Evolutionary conservation across 2,797 vertebrate species (phyloP).

Genomic region (Syncerus caffer): DNA sequence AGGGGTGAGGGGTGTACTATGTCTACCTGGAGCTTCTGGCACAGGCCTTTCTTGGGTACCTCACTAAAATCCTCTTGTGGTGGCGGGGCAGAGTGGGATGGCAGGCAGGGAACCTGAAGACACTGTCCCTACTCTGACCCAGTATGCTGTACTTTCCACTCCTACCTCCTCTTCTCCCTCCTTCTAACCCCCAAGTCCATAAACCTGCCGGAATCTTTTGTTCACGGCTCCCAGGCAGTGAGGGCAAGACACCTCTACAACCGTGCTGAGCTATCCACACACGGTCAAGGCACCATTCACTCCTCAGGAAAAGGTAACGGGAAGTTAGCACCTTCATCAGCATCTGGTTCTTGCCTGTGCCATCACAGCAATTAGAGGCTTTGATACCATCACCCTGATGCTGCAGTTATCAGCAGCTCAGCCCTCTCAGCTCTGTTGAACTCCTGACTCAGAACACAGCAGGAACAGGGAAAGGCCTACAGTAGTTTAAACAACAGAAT

Average conservation of each 20-base stretch:
- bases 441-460: background rate
- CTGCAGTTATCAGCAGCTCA: background rate
- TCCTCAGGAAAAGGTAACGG: background rate
- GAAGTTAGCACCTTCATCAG: background rate
- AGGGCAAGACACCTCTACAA: background rate
- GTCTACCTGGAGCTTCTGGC: background rate
- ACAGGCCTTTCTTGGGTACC: background rate
- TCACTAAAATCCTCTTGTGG: background rate
- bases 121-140: background rate
- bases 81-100: background rate
- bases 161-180: too few relatives aligned
- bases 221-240: background rate
- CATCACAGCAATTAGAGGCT: background rate
- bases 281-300: background rate
- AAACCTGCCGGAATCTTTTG: background rate
- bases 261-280: background rate
- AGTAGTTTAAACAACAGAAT: background rate
- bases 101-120: background rate
- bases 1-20: background rate
- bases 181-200: background rate
- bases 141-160: background rate
- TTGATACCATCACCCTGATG: background rate
- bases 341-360: background rate
- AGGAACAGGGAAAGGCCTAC: background rate
- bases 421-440: background rate